Evolutionary conservation across 2,888 invertebrate genomes (phyloP), one percentile per base, ranked within the genome.

Genomic region (Clitarchus hookeri): DNA sequence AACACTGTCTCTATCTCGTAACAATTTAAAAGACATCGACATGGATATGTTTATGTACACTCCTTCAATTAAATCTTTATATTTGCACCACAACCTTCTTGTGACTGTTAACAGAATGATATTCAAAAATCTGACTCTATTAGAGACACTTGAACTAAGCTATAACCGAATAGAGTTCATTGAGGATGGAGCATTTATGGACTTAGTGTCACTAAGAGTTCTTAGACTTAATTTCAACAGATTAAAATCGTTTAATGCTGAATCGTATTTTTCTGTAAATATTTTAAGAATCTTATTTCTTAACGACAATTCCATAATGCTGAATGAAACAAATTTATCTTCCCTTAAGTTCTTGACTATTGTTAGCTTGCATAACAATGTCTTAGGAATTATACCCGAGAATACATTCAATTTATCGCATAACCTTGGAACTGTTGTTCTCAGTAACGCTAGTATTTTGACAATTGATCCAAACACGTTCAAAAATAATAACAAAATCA

Each of bases 91-190:
- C 1, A 65, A 65, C n/a, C 16, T n/a, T n/a, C 19, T 65, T 19
- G 65, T 65, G 3, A n/a, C 65, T 65, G 16, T 65, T 65, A 16
- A 65, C 8, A 23, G n/a, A 65, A 65, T 8, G 19, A 11, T 65
- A n/a, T 65, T 65, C 0, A 8, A n/a, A 65, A 65, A 65, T 65
- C 0, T 65, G 65, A n/a, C 8, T 9, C n/a, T 19, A 23, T 23
- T 65, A 23, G n/a, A 23, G 19, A 65, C 19, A 8, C 65, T 65
- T n/a, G 65, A 65, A 16, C n/a, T 65, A 9, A 19, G 65, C 23
- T 65, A n/a, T 65, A 65, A 65, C n/a, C 65, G 16, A n/a, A 65
- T 65, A 65, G 65, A 65, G n/a, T 65, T 65, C n/a, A 65, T 65
- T n/a, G 65, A 65, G n/a, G 65, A 23, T 65, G 65, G 65, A n/a